These are phyloP conservation scores for Epinephelus fuscoguttatus DNA, from an alignment of 2,113 vertebrate species.

Conservation along the genomic window DNA sequence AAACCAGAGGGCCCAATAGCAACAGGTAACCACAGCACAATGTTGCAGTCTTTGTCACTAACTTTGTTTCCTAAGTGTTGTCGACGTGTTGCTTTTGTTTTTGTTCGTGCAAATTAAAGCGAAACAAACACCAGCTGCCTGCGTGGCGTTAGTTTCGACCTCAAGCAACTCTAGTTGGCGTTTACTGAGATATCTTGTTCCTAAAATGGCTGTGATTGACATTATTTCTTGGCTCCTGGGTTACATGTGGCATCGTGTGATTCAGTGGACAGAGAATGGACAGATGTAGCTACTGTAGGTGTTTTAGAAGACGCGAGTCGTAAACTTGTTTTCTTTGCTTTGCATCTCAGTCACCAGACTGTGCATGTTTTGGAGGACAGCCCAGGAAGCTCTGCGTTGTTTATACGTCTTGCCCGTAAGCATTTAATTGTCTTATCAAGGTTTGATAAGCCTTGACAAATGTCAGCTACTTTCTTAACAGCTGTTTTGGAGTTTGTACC, in stretches of 20 bases:
- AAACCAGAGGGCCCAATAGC: conserved; percentile 90
- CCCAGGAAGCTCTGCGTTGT: conserved; percentile 18
- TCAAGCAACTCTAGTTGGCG: background rate
- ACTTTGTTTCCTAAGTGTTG: background rate
- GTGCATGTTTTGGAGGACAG: background rate
- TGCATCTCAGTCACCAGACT: conserved; percentile 4
- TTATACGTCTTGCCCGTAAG: background rate
- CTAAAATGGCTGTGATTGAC: conserved; percentile 11
- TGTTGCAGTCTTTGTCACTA: background rate
- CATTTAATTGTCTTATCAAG: background rate
- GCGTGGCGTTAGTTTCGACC: background rate
- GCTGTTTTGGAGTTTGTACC: background rate
- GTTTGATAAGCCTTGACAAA: background rate
- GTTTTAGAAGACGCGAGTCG: conserved; percentile 2
- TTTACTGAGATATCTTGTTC: conserved; percentile 19
- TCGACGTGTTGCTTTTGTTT: background rate
- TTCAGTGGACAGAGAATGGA: background rate
- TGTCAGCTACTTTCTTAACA: background rate
- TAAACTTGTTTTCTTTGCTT: conserved; percentile 58
- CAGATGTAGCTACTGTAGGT: background rate
- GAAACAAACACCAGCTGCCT: background rate
- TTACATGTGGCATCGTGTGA: conserved; percentile 31
- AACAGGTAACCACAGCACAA: conserved; percentile 84
- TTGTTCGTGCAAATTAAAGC: background rate
- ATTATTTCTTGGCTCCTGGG: background rate